phyloP scores from a whole-genome alignment of 2,113 vertebrate genomes.

The Hemiscyllium ocellatum region DNA sequence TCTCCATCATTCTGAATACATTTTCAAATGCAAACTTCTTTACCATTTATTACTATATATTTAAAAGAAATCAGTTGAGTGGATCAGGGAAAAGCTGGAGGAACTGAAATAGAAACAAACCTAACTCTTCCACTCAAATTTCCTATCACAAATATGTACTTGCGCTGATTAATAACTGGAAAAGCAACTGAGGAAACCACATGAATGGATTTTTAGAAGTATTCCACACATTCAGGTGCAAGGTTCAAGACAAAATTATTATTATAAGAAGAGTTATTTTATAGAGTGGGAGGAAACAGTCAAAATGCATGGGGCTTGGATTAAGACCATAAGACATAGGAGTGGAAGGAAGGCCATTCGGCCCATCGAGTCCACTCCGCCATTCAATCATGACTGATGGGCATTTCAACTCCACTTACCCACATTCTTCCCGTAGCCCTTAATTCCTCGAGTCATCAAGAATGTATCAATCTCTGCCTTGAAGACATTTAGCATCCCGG shows the following conservation, averaged over 20 bases:
- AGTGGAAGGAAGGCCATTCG: no score
- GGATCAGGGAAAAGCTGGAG: neutral
- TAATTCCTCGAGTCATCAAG: no score
- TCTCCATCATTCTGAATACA: no score
- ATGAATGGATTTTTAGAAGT: neutral
- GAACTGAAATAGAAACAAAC: neutral
- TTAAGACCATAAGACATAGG: no score
- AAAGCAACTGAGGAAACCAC: neutral
- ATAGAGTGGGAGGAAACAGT: neutral
- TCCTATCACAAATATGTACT: neutral
- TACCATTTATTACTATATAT: neutral
- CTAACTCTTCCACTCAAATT: neutral
- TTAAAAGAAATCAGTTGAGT: neutral
- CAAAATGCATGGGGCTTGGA: neutral
- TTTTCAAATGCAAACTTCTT: neutral
- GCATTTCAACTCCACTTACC: no score
- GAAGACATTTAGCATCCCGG: no score
- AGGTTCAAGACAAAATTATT: neutral
- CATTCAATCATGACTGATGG: no score
- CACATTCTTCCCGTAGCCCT: no score
- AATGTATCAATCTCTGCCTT: no score
- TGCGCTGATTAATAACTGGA: neutral
- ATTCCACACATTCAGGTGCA: neutral
- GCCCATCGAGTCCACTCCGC: no score
- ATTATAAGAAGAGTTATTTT: neutral